Conservation (phyloP, 2,888 invertebrate genomes). For the Lepidonotus clava region DNA sequence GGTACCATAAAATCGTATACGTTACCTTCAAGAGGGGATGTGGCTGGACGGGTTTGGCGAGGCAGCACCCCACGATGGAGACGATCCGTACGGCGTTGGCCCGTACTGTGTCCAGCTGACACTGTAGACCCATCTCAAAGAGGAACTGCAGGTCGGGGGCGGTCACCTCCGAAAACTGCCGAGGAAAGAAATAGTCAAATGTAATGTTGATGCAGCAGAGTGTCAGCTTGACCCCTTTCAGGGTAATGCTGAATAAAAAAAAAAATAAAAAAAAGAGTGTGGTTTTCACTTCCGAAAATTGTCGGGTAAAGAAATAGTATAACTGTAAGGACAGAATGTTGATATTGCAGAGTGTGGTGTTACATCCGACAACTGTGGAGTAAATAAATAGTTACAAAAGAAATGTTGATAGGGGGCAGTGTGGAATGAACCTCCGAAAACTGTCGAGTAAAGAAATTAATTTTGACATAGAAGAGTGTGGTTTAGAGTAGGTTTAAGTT, state of each 20-base stretch:
- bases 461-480: too few species aligned
- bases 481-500: too few species aligned
- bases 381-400: too few species aligned
- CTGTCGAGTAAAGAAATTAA: too few species aligned
- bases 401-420: too few species aligned
- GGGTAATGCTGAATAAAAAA: too few species aligned
- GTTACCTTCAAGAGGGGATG: slow-evolving; percentile 57
- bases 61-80: slow-evolving; percentile 72
- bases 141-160: slow-evolving; percentile 74
- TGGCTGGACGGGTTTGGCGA: slow-evolving; percentile 54
- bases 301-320: not conserved
- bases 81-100: slow-evolving; percentile 74
- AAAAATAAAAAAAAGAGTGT: not conserved
- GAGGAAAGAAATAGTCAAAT: slow-evolving; percentile 43
- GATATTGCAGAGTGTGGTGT: not conserved
- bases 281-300: not conserved
- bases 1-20: too few species aligned
- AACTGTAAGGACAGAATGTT: not conserved
- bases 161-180: slow-evolving; percentile 71
- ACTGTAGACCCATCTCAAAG: slow-evolving; percentile 72
- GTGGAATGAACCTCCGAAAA: too few species aligned
- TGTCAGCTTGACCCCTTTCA: too few species aligned
- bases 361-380: too few species aligned
- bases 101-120: slow-evolving; percentile 69
- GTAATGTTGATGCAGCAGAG: not conserved